Evolutionary conservation across 1,140 invertebrate species (phyloP).

Genomic region (Paraescarpia echinospica): DNA sequence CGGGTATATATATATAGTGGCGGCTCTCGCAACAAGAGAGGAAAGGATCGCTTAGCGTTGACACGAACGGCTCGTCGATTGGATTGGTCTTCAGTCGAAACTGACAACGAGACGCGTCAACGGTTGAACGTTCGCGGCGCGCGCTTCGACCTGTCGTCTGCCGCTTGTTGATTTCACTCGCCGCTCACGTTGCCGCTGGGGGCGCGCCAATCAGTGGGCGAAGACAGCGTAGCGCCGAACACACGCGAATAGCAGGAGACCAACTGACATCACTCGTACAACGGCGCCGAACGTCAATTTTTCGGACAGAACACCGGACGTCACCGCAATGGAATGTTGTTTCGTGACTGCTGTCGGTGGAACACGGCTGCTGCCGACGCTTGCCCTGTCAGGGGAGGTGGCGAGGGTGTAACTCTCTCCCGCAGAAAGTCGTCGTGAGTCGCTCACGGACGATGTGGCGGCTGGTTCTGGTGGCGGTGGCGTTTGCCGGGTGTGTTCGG

Average conservation of each 20-base stretch:
- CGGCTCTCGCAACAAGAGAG: not conserved
- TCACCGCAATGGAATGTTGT: not conserved
- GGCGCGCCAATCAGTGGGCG: not conserved
- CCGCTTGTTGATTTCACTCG: not conserved
- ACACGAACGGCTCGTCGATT: not conserved
- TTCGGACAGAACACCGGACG: not conserved
- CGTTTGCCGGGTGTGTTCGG: not conserved
- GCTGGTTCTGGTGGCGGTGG: not conserved
- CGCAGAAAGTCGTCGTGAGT: not conserved
- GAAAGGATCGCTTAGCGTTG: not conserved
- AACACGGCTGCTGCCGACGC: not conserved
- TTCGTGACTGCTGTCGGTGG: not conserved
- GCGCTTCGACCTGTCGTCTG: not conserved
- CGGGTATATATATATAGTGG: not conserved
- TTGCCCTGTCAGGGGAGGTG: not conserved
- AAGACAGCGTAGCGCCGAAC: not conserved
- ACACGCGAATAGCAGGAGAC: not conserved
- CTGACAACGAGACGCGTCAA: not conserved
- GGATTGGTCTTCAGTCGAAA: no score
- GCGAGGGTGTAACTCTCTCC: not conserved
- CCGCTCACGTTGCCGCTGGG: not conserved
- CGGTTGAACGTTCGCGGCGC: not conserved
- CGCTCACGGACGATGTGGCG: not conserved
- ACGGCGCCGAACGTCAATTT: not conserved
- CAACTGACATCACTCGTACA: not conserved